Evolutionary conservation across 1,140 invertebrate species (phyloP), one percentile per base, ranked within the genome.

Genomic region (Campoletis sonorensis): DNA sequence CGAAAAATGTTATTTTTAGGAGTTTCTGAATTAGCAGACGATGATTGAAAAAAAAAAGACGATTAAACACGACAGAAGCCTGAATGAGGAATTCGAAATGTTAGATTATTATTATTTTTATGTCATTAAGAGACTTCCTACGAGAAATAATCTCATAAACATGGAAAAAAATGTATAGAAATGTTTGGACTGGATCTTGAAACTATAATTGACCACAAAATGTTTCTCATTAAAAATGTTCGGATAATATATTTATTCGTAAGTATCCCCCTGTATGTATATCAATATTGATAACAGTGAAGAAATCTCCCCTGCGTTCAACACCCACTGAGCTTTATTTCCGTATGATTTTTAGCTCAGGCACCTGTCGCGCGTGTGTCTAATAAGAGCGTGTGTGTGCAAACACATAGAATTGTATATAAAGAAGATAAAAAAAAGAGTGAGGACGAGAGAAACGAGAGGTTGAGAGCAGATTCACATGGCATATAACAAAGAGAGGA

Each of bases 341-440:
- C 84, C 49, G 49, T 54, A 58, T 27, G 45, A 54, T 81, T 87
- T 86, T 86, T 82, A 83, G 75, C 37, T 79, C 68, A 73, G 81
- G 83, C 87, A 88, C 87, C 87, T 88, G 87, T 88, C 87, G 87
- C 87, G 77, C 86, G 80, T 88, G 87, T 88, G 84, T 84, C 86
- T 86, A 84, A 81, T 78, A 79, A 79, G 82, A 79, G 77, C 45
- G 61, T 61, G 61, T 26, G 16, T 61, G 78, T 70, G 51, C 11
- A 51, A n/a, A 76, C 76, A 83, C 30, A 81, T 37, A 79, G 61
- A 64, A 64, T 64, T 23, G 61, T 30, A 72, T 51, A 58, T 21
- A 54, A 30, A 72, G 27, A 78, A 75, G 80, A 82, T 73, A 70
- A 64, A 78, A 64, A 26, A 49, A 49, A 71, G 80, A 73, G 72